Evolutionary conservation across 2,888 invertebrate genomes (phyloP).

Genomic region (Arge pagana): DNA sequence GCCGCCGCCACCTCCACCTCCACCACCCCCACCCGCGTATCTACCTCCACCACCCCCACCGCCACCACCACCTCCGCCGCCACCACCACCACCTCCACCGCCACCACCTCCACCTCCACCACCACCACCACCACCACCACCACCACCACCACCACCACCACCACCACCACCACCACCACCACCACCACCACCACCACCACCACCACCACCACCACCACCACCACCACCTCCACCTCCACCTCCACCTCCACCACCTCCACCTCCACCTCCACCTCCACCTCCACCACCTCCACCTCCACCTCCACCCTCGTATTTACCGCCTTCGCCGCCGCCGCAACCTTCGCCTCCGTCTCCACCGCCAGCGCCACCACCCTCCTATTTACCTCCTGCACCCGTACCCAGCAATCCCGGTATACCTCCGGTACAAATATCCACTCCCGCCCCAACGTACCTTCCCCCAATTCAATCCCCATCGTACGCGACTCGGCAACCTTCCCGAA

Average conservation of each 20-base stretch:
- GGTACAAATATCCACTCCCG: slow-evolving; percentile 24
- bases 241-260: not conserved
- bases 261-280: slow-evolving; percentile 2
- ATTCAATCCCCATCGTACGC: not conserved
- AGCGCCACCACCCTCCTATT: slow-evolving; percentile 16
- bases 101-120: slow-evolving; percentile 11
- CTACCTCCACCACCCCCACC: slow-evolving; percentile 4
- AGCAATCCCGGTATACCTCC: not conserved
- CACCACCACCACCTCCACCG: not conserved
- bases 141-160: not conserved
- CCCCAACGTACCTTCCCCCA: slow-evolving; percentile 29
- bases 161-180: not conserved
- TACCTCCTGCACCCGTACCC: not conserved
- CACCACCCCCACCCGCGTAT: slow-evolving; percentile 7
- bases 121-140: not conserved
- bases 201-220: slow-evolving; percentile 5
- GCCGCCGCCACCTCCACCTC: no score
- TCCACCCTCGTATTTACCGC: not conserved
- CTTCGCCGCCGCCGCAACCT: slow-evolving; percentile 1
- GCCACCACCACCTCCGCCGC: not conserved
- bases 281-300: not conserved
- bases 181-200: not conserved
- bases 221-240: slow-evolving; percentile 14
- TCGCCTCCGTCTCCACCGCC: slow-evolving; percentile 9
- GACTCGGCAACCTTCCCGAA: no score